Conservation (phyloP, 2,888 invertebrate genomes). For the Pachliopta kotzebuea region DNA sequence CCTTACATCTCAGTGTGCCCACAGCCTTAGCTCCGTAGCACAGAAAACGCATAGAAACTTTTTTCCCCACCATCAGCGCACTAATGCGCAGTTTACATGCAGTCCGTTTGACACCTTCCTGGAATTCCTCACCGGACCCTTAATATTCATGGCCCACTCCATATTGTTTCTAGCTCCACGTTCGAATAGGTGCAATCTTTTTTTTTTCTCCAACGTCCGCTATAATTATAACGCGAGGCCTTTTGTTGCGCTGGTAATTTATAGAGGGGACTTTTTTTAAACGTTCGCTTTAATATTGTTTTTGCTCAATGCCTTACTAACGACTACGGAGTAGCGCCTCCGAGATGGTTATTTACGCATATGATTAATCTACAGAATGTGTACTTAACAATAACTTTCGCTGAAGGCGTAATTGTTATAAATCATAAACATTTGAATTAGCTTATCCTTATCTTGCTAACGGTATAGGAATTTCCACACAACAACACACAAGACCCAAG, state of each 20-base stretch:
- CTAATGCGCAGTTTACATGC: slow-evolving; percentile 34
- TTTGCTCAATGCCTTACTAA: background rate
- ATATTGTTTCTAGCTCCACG: slow-evolving; percentile 12
- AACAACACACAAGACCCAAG: no score
- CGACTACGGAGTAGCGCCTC: background rate
- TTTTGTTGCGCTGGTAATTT: background rate
- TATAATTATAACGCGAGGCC: background rate
- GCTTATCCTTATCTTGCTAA: no score
- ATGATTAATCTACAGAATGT: background rate
- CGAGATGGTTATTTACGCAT: background rate
- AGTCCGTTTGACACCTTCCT: slow-evolving; percentile 30
- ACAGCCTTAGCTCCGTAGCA: background rate
- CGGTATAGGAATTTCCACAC: no score
- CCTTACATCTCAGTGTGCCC: background rate
- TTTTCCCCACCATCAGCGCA: slow-evolving; percentile 9
- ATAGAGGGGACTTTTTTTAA: background rate
- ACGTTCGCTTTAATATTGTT: background rate
- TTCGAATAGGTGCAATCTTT: background rate
- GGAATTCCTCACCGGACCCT: slow-evolving; percentile 26
- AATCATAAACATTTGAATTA: no score
- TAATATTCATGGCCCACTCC: slow-evolving; percentile 24
- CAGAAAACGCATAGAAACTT: slow-evolving; percentile 9
- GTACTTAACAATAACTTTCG: background rate
- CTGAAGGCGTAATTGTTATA: no score
- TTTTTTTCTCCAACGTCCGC: background rate